phyloP scores from a whole-genome alignment of 2,113 vertebrate species.

The Tamias sibiricus region DNA sequence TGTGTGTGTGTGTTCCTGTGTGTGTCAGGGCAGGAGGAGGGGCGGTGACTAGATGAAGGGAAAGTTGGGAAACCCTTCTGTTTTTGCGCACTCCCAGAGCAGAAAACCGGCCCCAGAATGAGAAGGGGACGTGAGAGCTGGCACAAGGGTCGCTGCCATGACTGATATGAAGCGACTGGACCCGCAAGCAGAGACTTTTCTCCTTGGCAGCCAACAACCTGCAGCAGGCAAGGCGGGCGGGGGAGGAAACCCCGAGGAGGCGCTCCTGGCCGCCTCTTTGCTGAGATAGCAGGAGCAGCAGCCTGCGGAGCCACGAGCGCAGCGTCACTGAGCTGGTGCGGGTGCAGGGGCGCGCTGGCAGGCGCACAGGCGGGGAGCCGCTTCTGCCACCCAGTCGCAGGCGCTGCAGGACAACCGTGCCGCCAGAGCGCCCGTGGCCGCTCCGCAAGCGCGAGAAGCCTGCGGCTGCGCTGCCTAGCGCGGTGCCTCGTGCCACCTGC shows the following conservation, averaged over 20 bases:
- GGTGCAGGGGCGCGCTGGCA: conserved; percentile 6
- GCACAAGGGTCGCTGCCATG: not conserved
- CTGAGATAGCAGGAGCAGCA: conserved; percentile 65
- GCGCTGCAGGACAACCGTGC: conserved; percentile 52
- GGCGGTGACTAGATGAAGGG: not conserved
- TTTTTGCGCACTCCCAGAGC: not conserved
- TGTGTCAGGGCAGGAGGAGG: not conserved
- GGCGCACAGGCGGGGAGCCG: conserved; percentile 17
- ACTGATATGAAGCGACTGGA: not conserved
- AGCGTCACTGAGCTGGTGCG: conserved; percentile 58
- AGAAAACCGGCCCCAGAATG: not conserved
- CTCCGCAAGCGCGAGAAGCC: not conserved
- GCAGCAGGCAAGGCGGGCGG: conserved; percentile 61
- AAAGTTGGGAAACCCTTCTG: conserved; percentile 64
- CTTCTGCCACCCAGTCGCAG: not conserved
- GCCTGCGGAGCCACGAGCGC: conserved; percentile 64
- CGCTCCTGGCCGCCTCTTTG: conserved; percentile 59
- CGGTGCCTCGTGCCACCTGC: conserved; percentile 20
- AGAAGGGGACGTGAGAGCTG: not conserved
- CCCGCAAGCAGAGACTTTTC: conserved; percentile 38
- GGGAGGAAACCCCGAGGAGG: conserved; percentile 68
- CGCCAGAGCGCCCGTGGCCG: not conserved
- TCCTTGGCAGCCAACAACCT: conserved; percentile 63
- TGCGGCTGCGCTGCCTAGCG: not conserved
- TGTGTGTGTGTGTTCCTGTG: not conserved